Percentiles rank a stretch among this genome's conserved stretches.
Conservation (phyloP, 2,888 invertebrate species). For the Catocala fraxini region DNA sequence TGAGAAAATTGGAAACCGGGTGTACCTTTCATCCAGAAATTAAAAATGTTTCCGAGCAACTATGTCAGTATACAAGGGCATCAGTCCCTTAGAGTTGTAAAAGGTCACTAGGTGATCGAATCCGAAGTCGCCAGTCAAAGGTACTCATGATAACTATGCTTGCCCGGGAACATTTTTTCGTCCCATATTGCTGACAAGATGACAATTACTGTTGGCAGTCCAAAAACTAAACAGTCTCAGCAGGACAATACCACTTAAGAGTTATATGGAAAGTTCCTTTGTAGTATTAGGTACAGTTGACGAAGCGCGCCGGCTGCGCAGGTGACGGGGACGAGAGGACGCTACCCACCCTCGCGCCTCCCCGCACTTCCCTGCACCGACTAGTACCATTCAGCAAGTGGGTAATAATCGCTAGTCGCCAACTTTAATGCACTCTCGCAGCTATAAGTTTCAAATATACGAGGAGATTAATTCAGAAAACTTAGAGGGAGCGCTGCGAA, state of each 20-base stretch:
- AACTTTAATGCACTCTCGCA: conserved; percentile 34
- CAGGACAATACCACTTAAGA: conserved; percentile 2
- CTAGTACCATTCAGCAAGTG: conserved; percentile 9
- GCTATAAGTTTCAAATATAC: conserved; percentile 43
- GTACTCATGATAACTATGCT: too few relatives aligned
- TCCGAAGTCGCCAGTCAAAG: too few relatives aligned
- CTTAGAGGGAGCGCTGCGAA: conserved; percentile 30
- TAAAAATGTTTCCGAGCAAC: too few relatives aligned
- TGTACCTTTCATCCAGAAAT: too few relatives aligned
- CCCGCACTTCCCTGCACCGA: too few relatives aligned
- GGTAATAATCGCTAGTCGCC: conserved; percentile 25
- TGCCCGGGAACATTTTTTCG: too few relatives aligned
- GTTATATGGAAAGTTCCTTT: neutral
- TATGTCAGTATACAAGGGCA: too few relatives aligned
- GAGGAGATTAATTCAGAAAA: conserved; percentile 36
- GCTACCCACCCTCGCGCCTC: neutral
- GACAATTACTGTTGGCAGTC: too few relatives aligned
- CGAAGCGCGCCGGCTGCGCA: neutral
- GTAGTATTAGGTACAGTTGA: neutral
- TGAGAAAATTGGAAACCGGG: too few relatives aligned
- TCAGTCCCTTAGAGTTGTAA: too few relatives aligned
- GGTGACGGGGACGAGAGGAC: neutral
- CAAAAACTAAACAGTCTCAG: neutral
- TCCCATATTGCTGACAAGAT: too few relatives aligned
- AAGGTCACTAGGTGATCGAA: too few relatives aligned